phyloP scores from a whole-genome alignment of 2,797 vertebrate species.

The Anguilla anguilla region DNA sequence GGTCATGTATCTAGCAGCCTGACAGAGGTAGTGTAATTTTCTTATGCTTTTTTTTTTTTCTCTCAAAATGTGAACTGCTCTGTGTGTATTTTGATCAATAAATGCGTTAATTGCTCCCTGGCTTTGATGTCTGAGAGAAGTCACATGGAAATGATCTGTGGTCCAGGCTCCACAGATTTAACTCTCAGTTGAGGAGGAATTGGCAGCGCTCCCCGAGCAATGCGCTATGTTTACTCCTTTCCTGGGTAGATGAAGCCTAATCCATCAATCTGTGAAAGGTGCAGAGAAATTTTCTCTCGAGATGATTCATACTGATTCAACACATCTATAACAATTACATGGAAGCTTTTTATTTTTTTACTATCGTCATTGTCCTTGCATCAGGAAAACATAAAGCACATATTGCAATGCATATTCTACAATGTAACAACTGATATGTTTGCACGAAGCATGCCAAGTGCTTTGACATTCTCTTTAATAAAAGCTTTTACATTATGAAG shows the following conservation, averaged over 20 bases:
- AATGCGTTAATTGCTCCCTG: not conserved
- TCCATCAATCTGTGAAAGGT: not conserved
- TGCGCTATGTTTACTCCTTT: not conserved
- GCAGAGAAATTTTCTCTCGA: not conserved
- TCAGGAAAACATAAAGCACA: not conserved
- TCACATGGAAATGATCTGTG: not conserved
- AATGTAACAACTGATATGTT: no score
- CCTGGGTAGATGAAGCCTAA: not conserved
- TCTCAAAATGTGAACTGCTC: not conserved
- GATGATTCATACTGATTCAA: not conserved
- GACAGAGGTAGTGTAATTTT: not conserved
- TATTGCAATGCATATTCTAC: no score
- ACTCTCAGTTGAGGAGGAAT: not conserved
- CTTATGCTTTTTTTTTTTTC: not conserved
- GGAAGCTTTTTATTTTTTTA: no score
- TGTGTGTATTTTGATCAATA: not conserved
- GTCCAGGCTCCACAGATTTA: not conserved
- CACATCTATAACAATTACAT: not conserved
- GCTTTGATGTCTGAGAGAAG: not conserved
- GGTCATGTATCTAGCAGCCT: not conserved
- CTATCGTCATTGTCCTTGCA: not conserved
- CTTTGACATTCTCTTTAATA: no score
- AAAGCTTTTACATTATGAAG: no score
- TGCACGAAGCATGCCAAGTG: no score
- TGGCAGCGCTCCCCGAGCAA: not conserved